Base-by-base conservation (phyloP, 2,888 invertebrate species). In the Drosophila infuscata region DNA sequence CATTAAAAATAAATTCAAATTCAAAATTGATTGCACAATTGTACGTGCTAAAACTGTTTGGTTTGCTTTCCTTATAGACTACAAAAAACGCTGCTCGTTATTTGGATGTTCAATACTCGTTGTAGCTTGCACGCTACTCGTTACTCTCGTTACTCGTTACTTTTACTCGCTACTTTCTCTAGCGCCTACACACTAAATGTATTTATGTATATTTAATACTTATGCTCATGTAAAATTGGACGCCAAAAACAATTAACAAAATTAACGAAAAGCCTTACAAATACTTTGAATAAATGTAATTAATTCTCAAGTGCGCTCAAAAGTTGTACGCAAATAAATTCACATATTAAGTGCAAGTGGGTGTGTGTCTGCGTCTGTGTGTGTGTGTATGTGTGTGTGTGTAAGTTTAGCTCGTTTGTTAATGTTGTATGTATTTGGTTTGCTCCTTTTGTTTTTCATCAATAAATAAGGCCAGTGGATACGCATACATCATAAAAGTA, bases 391-490 rank as follows among this genome's bases (percentile, higher is more conserved):
- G 5, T 53, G 11, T 75, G n/a, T 73, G 49, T 62, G 48, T 71
- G 61, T 64, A 61, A 46, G 76, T 83, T 75, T 73, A 72, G 72
- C 78, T 74, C 75, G 49, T 74, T 80, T 68, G 30, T 36, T 52
- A 46, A 29, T 75, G 63, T 60, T 38, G 70, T 62, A 25, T 58
- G 54, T 29, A 29, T 70, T 64, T 68, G 57, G 61, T 79, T 83
- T 70, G 68, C 63, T 76, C 51, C 68, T 73, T 70, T 70, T 71
- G 64, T 64, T 80, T 79, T 76, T 68, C 46, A 43, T 79, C 72
- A 76, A 84, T 89, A 91, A 92, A 92, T 92, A 92, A 92, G 92
- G 92, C 92, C 92, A 89, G 92, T 91, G 91, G 91, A 92, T 91
- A 91, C 89, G 90, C 87, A 89, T 85, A 89, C 89, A 90, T 89